Percentiles rank a stretch among this genome's conserved stretches.
Evolutionary conservation across 2,888 invertebrate genomes (phyloP).

Genomic region (Apamea sordens): DNA sequence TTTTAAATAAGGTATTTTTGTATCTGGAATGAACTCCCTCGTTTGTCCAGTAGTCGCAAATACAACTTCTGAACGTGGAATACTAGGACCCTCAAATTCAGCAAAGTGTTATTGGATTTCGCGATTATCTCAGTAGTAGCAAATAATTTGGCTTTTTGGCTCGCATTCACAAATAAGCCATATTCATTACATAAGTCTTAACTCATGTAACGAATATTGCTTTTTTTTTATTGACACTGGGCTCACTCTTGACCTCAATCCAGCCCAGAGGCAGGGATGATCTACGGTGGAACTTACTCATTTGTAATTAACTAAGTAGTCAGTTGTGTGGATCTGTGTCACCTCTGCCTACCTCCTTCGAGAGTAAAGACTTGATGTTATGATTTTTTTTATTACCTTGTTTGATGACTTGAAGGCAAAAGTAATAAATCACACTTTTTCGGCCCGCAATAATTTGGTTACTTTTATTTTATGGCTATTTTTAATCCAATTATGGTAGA

Average conservation of each 20-base stretch:
- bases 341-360: too few relatives aligned
- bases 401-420: background rate
- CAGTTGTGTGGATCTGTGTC: background rate
- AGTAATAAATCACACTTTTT: background rate
- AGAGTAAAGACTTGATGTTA: background rate
- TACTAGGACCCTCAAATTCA: background rate
- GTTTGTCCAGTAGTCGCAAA: background rate
- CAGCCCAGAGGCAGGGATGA: too few relatives aligned
- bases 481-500: background rate
- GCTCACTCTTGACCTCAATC: too few relatives aligned
- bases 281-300: too few relatives aligned
- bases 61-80: background rate
- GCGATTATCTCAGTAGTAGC: background rate
- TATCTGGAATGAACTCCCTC: too few relatives aligned
- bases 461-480: background rate
- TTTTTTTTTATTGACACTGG: too few relatives aligned
- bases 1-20: slow-evolving; percentile 2
- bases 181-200: background rate
- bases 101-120: background rate
- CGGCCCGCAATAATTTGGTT: background rate
- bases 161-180: background rate
- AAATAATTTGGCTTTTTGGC: background rate
- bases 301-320: too few relatives aligned
- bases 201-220: too few relatives aligned
- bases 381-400: background rate